A percentile compares a stretch with the other conserved stretches of the same genome.
Evolutionary conservation across 1,140 invertebrate genomes (phyloP).

Genomic region (Brachionus angularis): DNA sequence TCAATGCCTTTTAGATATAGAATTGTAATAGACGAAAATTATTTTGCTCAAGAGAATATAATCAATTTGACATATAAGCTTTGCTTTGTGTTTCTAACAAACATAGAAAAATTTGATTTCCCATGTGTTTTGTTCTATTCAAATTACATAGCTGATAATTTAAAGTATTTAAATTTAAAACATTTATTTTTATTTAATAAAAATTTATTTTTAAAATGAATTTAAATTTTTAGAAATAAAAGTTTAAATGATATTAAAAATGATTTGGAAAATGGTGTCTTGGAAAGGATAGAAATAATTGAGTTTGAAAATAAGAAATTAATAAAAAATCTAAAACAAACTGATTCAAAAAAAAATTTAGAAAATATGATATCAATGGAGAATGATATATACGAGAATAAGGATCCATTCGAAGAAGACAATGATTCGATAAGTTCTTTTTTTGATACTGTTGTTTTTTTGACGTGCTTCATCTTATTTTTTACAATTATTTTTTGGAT

Average conservation of each 20-base stretch:
- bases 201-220: no score
- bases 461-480: not conserved
- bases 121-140: constrained; percentile 13
- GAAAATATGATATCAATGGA: not conserved
- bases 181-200: no score
- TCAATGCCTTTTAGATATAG: not conserved
- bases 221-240: no score
- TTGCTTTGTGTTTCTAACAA: constrained; percentile 7
- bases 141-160: constrained; percentile 3
- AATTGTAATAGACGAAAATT: constrained; percentile 36
- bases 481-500: not conserved
- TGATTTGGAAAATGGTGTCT: not conserved
- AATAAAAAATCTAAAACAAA: not conserved
- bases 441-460: constrained; percentile 14
- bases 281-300: not conserved
- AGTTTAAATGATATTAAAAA: not conserved
- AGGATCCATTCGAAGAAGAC: constrained; percentile 14
- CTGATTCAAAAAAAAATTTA: not conserved
- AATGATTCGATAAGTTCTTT: constrained; percentile 18
- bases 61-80: constrained; percentile 8
- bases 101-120: not conserved
- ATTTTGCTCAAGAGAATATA: constrained; percentile 1
- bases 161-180: no score
- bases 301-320: not conserved
- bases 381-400: constrained; percentile 6